phyloP scores from a whole-genome alignment of 2,888 invertebrate species.

The Tenthredo distinguenda region DNA sequence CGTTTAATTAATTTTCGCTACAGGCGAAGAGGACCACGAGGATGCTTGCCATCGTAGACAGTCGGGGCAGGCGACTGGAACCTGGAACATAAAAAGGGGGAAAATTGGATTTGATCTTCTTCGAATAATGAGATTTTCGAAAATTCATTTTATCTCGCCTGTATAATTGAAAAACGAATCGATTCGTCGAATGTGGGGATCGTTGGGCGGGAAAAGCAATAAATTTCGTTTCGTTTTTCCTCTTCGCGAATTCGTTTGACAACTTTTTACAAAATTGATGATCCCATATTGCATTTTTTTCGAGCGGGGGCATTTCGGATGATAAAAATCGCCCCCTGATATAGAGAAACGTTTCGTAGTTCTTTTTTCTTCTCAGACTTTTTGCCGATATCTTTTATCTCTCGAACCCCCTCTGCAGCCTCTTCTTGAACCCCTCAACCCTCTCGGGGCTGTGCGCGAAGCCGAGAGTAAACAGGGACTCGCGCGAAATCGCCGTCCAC shows the following conservation, averaged over 20 bases:
- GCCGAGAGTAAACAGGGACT: slow-evolving; percentile 45
- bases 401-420: background rate
- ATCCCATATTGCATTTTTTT: background rate
- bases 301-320: background rate
- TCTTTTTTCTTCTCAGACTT: background rate
- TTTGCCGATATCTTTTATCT: slow-evolving; percentile 31
- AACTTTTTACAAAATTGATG: background rate
- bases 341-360: background rate
- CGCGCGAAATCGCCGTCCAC: slow-evolving; percentile 38
- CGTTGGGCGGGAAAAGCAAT: too few relatives aligned
- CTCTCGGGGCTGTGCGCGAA: slow-evolving; percentile 13
- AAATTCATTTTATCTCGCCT: background rate
- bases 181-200: too few relatives aligned
- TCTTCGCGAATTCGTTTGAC: background rate
- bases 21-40: background rate
- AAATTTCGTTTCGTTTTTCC: background rate
- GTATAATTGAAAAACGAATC: too few relatives aligned
- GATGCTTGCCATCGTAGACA: background rate
- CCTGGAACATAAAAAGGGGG: slow-evolving; percentile 9
- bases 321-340: slow-evolving; percentile 8
- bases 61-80: background rate
- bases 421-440: slow-evolving; percentile 29
- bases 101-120: background rate
- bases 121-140: background rate
- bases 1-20: background rate